Conservation (phyloP, 2,797 vertebrate genomes). For the Toxotes lorentzi region DNA sequence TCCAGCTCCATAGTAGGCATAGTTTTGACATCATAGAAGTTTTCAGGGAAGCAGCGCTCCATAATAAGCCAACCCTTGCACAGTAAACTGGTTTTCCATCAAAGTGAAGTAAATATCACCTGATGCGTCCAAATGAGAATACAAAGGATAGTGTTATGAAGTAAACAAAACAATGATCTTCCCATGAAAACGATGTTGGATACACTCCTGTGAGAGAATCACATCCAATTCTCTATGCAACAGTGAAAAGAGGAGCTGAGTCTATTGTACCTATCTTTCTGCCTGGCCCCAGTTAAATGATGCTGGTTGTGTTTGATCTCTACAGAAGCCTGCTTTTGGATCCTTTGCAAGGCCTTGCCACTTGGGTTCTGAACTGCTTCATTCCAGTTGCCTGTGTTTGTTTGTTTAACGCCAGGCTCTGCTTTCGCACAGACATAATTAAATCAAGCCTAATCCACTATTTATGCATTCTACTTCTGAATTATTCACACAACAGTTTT, state of each 20-base stretch:
- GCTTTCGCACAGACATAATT: conserved; percentile 84
- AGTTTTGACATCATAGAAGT: conserved; percentile 20
- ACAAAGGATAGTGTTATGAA: conserved; percentile 36
- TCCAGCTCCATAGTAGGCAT: conserved; percentile 8
- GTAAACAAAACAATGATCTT: conserved; percentile 52
- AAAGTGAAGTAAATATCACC: conserved; percentile 46
- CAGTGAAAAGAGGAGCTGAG: conserved; percentile 50
- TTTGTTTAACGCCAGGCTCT: conserved; percentile 80
- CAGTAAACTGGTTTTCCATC: conserved; percentile 20
- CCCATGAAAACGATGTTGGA: conserved; percentile 55
- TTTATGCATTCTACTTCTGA: conserved; percentile 86
- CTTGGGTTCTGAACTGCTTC: conserved; percentile 74
- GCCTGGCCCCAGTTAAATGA: conserved; percentile 64
- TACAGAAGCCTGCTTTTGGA: conserved; percentile 66
- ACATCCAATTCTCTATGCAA: conserved; percentile 43
- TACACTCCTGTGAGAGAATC: conserved; percentile 50
- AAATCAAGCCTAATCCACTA: conserved; percentile 88
- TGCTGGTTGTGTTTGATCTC: conserved; percentile 74
- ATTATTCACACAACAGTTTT: conserved; percentile 88
- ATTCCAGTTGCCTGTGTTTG: conserved; percentile 79
- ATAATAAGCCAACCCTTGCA: background rate
- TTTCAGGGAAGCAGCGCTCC: background rate
- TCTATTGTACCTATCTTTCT: conserved; percentile 56
- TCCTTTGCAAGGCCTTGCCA: conserved; percentile 70
- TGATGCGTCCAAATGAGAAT: conserved; percentile 46